These are phyloP conservation scores for Holcopasites calliopsidis DNA, from an alignment of 1,140 invertebrate genomes.

Conservation along the genomic window DNA sequence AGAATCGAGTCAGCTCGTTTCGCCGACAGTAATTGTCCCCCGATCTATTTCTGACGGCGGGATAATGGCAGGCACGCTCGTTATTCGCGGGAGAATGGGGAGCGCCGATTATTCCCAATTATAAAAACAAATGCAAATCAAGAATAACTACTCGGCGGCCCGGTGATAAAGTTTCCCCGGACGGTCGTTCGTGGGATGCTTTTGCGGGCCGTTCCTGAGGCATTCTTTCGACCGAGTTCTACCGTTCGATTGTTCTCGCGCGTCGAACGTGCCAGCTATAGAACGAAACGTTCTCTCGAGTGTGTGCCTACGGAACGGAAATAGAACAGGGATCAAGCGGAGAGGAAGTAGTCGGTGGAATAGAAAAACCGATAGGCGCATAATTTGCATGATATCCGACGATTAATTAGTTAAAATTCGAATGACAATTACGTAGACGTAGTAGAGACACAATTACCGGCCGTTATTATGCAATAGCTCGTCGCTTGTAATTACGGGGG, in stretches of 20 bases:
- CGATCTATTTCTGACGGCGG: constrained; percentile 65
- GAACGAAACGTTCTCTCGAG: not conserved
- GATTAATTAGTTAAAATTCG: constrained; percentile 20
- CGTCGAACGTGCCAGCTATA: not conserved
- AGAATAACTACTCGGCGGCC: constrained; percentile 74
- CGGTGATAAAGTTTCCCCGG: constrained; percentile 74
- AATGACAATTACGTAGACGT: not conserved
- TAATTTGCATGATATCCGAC: not conserved
- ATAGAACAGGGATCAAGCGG: not conserved
- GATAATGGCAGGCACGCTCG: constrained; percentile 40
- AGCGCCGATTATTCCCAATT: constrained; percentile 78
- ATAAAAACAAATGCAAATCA: constrained; percentile 79
- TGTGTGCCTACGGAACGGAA: too few relatives aligned
- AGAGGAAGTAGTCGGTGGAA: not conserved
- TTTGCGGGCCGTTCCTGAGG: not conserved
- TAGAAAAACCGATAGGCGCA: too few relatives aligned
- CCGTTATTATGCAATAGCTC: not conserved
- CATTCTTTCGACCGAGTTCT: not conserved
- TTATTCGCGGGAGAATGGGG: constrained; percentile 45
- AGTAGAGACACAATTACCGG: not conserved
- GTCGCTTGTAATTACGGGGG: not conserved
- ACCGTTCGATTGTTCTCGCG: not conserved
- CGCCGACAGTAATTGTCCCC: constrained; percentile 64
- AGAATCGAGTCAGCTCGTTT: constrained; percentile 48
- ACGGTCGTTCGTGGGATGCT: constrained; percentile 48